phyloP scores from a whole-genome alignment of 2,888 invertebrate genomes.

The Tipula unca region DNA sequence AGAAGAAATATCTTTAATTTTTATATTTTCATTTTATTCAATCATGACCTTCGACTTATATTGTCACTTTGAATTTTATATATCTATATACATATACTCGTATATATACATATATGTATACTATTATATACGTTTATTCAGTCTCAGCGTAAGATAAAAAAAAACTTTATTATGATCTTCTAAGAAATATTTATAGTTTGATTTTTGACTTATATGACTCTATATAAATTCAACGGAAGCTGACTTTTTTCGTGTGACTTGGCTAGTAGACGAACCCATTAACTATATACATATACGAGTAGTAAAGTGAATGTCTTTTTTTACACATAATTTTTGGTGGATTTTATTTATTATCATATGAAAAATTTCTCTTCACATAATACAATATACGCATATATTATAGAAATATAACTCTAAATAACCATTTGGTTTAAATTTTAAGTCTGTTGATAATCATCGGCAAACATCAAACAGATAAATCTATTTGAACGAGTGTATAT shows the following conservation, averaged over 20 bases:
- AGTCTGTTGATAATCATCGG: slow-evolving; percentile 19
- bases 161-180: neutral
- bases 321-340: neutral
- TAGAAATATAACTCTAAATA: neutral
- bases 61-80: neutral
- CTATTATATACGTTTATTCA: neutral
- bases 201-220: neutral
- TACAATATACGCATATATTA: neutral
- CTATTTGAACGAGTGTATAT: neutral
- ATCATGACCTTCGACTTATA: slow-evolving; percentile 1
- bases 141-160: neutral
- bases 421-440: slow-evolving; percentile 18
- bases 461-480: slow-evolving; percentile 16
- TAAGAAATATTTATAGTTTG: neutral
- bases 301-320: too few relatives aligned
- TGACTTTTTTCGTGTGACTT: neutral
- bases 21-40: too few relatives aligned
- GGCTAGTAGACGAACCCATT: neutral
- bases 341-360: neutral
- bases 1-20: neutral
- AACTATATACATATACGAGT: too few relatives aligned
- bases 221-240: neutral
- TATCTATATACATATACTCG: neutral
- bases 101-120: too few relatives aligned
- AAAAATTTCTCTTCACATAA: neutral